Evolutionary conservation across 1,140 invertebrate species (phyloP), one percentile per base, ranked within the genome.

Genomic region (Ceratoteleas bidentatus): DNA sequence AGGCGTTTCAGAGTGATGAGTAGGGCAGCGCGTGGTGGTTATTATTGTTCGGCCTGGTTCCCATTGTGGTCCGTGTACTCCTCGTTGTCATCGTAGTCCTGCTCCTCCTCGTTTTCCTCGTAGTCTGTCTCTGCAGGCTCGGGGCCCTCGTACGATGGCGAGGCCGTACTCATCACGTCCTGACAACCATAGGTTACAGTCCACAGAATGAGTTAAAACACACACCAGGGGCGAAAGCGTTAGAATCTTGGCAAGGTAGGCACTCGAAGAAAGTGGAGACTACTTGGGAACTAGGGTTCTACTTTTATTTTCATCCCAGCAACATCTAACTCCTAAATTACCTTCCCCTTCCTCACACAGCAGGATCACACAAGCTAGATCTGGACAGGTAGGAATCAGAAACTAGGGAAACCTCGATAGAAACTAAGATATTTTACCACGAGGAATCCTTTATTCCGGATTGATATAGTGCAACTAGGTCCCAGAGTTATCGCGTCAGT

Each of bases 101-200:
- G 86, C 0, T 92, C 90, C 33, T 89, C 90, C 32, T 89, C 90
- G 14, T 84, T 86, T 10, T 89, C 89, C 10, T 91, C 91, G 69
- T 92, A 91, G 77, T 92, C 90, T 47, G 90, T 91, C 78, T 92
- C 91, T 13, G 90, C 90, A 14, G 90, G 90, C 62, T 92, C 90
- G n/a, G 91, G 89, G 73, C 87, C 90, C n/a, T 89, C 91, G 72
- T 86, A 83, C 47, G 85, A 69, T 32, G 90, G 83, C 61, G 83
- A 75, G 33, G 86, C 80, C 40, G 90, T 89, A 75, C 90, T 90
- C 84, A 87, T 86, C 57, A 87, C 77, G 54, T 88, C 90, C 91
- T 91, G 85, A 83, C 83, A 87, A 90, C 81, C 82, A 90, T 40
- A 80, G 45, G 61, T 64, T 73, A 87, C 24, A 87, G 80, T 85